Conservation (phyloP, 2,888 invertebrate genomes). For the Thymelicus lineola region DNA sequence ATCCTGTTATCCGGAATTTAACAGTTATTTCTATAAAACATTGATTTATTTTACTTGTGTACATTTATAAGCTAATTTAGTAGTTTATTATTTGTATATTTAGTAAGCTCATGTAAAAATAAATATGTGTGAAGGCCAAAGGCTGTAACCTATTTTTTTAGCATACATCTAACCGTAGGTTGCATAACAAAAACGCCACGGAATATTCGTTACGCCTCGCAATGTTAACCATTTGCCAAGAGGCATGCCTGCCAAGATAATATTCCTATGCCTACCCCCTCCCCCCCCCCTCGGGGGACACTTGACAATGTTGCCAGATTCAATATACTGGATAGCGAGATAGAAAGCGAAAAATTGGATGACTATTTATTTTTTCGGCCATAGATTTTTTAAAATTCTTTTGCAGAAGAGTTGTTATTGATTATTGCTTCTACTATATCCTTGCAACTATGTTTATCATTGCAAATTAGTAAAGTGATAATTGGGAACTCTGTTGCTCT, state of each 20-base stretch:
- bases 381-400: background rate
- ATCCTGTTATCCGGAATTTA: no score
- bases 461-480: no score
- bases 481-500: no score
- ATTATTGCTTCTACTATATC: background rate
- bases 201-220: conserved; percentile 56
- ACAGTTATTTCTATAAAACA: no score
- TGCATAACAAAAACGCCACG: conserved; percentile 52
- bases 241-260: conserved; percentile 68
- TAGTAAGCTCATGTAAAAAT: background rate
- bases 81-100: no score
- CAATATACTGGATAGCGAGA: conserved; percentile 39
- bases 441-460: no score
- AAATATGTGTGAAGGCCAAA: conserved; percentile 2
- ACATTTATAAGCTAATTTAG: no score
- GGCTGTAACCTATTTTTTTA: conserved; percentile 57
- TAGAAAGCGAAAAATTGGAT: conserved; percentile 17
- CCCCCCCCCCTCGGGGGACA: conserved; percentile 51
- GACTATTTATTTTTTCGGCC: conserved; percentile 12
- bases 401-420: background rate
- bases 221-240: conserved; percentile 70
- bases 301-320: conserved; percentile 72
- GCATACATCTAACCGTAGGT: conserved; percentile 55
- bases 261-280: conserved; percentile 54
- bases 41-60: no score